Evolutionary conservation across 2,888 invertebrate species (phyloP).

Genomic region (Brachyopa scutellaris): DNA sequence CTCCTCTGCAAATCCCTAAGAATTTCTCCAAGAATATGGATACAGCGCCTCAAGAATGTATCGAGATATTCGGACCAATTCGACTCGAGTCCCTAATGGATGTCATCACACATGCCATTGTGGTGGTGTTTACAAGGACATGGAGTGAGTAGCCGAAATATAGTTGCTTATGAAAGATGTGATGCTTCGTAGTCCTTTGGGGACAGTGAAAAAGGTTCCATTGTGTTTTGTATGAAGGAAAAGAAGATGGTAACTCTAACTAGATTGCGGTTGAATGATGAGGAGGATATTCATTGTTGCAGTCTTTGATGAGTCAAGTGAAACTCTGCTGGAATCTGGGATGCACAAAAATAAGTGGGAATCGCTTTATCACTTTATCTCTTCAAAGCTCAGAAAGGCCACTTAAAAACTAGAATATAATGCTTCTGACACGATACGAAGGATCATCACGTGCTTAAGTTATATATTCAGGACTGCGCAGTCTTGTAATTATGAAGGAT

Average conservation of each 20-base stretch:
- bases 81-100: slow-evolving; percentile 44
- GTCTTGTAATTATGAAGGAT: too few relatives aligned
- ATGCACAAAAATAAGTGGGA: too few relatives aligned
- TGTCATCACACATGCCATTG: slow-evolving; percentile 52
- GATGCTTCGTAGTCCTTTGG: not conserved
- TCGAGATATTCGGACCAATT: slow-evolving; percentile 44
- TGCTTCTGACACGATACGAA: too few relatives aligned
- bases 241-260: not conserved
- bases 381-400: too few relatives aligned
- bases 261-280: not conserved
- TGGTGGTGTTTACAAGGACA: slow-evolving; percentile 42
- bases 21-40: not conserved
- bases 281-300: not conserved
- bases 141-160: slow-evolving; percentile 11
- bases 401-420: too few relatives aligned
- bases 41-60: slow-evolving; percentile 7
- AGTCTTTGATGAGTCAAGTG: slow-evolving; percentile 6
- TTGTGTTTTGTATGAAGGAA: not conserved
- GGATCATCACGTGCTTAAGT: too few relatives aligned
- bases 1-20: slow-evolving; percentile 6
- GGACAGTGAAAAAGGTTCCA: slow-evolving; percentile 18
- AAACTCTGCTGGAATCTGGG: not conserved
- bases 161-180: not conserved
- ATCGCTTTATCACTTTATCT: too few relatives aligned
- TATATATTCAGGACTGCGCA: too few relatives aligned